phyloP scores from a whole-genome alignment of 2,797 vertebrate genomes.

The Oceanodroma leucorhoa region DNA sequence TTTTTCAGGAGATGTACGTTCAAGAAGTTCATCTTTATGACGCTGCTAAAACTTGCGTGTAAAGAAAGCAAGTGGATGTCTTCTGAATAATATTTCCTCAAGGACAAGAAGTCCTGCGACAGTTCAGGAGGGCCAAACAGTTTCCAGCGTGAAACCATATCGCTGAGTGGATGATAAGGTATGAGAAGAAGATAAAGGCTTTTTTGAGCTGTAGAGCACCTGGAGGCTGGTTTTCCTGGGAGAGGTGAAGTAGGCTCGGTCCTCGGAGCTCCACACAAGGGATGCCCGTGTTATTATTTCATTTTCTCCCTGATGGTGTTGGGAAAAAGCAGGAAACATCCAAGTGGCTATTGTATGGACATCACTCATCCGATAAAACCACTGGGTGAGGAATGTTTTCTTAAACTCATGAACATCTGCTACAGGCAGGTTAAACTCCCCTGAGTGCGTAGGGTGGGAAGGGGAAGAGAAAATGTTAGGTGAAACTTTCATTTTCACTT shows the following conservation, averaged over 20 bases:
- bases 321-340: background rate
- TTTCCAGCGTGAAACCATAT: background rate
- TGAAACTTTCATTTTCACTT: background rate
- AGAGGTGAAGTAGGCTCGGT: background rate
- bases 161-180: rapidly evolving
- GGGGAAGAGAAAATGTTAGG: background rate
- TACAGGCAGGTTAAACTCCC: background rate
- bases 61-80: background rate
- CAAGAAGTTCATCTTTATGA: background rate
- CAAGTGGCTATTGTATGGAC: background rate
- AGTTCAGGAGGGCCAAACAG: background rate
- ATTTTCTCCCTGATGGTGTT: background rate
- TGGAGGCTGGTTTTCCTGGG: background rate
- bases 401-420: background rate
- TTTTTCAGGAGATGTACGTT: background rate
- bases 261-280: background rate
- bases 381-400: background rate
- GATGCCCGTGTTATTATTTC: background rate
- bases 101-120: background rate
- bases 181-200: background rate
- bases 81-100: background rate
- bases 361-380: background rate
- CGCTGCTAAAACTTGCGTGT: background rate
- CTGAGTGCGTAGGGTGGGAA: background rate
- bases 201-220: background rate